Conservation (phyloP, 2,113 vertebrate species). For the Cynoglossus semilaevis region DNA sequence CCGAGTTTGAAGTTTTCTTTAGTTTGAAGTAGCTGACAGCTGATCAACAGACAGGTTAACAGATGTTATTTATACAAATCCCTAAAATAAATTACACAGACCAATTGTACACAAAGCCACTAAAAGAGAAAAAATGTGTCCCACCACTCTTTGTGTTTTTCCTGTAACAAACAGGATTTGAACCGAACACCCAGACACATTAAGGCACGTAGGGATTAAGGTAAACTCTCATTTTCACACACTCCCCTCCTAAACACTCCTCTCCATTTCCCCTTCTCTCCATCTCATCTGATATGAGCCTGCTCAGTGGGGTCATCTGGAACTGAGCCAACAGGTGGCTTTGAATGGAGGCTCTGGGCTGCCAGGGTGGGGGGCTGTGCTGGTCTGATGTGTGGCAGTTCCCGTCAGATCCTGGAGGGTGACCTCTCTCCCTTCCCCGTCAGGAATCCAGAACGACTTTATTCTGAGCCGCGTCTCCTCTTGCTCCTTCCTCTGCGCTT, state of each 20-base stretch:
- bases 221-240: conserved; percentile 10
- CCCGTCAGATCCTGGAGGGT: conserved; percentile 18
- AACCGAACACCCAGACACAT: neutral
- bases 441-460: conserved; percentile 45
- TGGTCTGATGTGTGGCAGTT: neutral
- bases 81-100: too few species aligned
- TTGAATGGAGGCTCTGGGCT: conserved; percentile 57
- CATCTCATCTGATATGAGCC: conserved; percentile 52
- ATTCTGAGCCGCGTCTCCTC: conserved; percentile 42
- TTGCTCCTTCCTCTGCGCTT: conserved; percentile 41
- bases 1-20: too few species aligned
- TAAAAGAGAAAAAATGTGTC: too few species aligned
- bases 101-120: too few species aligned
- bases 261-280: conserved; percentile 43
- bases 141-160: too few species aligned
- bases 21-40: too few species aligned
- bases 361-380: neutral
- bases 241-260: conserved; percentile 10
- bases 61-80: too few species aligned
- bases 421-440: conserved; percentile 16
- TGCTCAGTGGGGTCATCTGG: conserved; percentile 62
- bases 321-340: conserved; percentile 74
- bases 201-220: neutral
- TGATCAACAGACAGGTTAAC: too few species aligned
- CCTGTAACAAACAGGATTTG: neutral